These are phyloP conservation scores for Sussaba pulchella DNA, from an alignment of 2,888 invertebrate species.

Conservation along the genomic window DNA sequence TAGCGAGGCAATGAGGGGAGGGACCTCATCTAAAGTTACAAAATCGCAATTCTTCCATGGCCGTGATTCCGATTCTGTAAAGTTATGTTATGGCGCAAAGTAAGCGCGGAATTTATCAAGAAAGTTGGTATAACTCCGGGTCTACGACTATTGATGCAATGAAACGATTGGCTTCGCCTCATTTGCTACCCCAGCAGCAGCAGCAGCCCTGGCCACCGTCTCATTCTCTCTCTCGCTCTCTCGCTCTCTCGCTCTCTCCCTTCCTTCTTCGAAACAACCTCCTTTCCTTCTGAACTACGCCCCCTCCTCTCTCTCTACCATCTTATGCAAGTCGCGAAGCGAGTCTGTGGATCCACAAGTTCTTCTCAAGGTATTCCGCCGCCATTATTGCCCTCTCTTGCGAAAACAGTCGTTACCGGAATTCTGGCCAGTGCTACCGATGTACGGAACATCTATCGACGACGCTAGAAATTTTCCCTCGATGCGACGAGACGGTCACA, in stretches of 20 bases:
- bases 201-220: conserved; percentile 56
- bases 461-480: conserved; percentile 28
- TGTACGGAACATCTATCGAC: conserved; percentile 28
- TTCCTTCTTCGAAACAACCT: conserved; percentile 49
- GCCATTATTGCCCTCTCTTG: conserved; percentile 59
- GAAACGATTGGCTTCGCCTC: conserved; percentile 84
- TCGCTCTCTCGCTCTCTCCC: conserved; percentile 42
- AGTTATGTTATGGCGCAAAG: conserved; percentile 84
- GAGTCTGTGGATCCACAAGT: conserved; percentile 51
- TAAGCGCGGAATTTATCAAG: conserved; percentile 84
- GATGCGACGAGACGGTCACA: conserved; percentile 37
- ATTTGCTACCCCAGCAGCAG: conserved; percentile 78
- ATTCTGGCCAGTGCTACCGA: conserved; percentile 32
- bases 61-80: conserved; percentile 83
- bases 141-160: conserved; percentile 84
- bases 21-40: conserved; percentile 84
- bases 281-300: conserved; percentile 16
- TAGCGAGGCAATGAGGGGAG: conserved; percentile 72
- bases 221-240: conserved; percentile 58
- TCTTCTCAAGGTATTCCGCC: conserved; percentile 48
- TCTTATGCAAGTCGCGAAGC: conserved; percentile 44
- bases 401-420: conserved; percentile 57
- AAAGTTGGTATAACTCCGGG: conserved; percentile 83
- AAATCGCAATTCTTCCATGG: conserved; percentile 84
- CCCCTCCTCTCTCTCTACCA: conserved; percentile 49